These are phyloP conservation scores for Enteromius fasciolatus DNA, from an alignment of 2,797 vertebrate genomes.

Conservation along the genomic window DNA sequence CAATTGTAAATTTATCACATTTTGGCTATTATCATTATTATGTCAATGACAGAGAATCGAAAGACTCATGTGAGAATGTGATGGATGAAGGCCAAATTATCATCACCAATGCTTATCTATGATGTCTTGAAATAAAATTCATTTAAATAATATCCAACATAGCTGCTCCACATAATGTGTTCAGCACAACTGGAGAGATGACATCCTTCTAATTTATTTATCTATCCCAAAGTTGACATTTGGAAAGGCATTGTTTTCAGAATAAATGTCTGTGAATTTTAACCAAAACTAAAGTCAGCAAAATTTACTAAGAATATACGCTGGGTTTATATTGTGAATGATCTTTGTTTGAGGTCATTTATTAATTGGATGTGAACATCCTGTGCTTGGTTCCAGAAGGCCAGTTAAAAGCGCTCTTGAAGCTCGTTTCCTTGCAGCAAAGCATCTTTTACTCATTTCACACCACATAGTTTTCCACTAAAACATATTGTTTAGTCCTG, in stretches of 20 bases:
- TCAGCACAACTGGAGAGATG: not conserved
- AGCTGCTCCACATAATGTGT: not conserved
- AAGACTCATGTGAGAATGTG: not conserved
- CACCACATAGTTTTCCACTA: slow-evolving; percentile 1
- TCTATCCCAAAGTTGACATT: not conserved
- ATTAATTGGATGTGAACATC: slow-evolving; percentile 23
- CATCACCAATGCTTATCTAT: not conserved
- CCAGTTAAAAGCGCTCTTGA: slow-evolving; percentile 31
- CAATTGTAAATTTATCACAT: not conserved
- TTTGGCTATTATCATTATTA: not conserved
- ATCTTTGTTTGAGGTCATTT: slow-evolving; percentile 31
- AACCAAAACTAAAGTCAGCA: not conserved
- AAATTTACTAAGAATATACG: slow-evolving; percentile 6
- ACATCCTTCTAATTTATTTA: slow-evolving; percentile 29
- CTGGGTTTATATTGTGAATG: slow-evolving; percentile 32
- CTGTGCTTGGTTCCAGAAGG: slow-evolving; percentile 45
- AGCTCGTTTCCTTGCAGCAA: slow-evolving; percentile 18
- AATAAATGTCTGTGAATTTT: not conserved
- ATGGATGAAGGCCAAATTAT: not conserved
- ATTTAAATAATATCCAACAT: slow-evolving; percentile 15
- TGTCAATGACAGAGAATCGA: not conserved
- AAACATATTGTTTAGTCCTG: slow-evolving; percentile 12
- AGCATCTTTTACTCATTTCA: not conserved
- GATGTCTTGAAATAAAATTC: not conserved
- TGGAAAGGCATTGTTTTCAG: not conserved